These are phyloP conservation scores for Ectobius pallidus DNA, from an alignment of 2,888 invertebrate genomes.

Conservation along the genomic window DNA sequence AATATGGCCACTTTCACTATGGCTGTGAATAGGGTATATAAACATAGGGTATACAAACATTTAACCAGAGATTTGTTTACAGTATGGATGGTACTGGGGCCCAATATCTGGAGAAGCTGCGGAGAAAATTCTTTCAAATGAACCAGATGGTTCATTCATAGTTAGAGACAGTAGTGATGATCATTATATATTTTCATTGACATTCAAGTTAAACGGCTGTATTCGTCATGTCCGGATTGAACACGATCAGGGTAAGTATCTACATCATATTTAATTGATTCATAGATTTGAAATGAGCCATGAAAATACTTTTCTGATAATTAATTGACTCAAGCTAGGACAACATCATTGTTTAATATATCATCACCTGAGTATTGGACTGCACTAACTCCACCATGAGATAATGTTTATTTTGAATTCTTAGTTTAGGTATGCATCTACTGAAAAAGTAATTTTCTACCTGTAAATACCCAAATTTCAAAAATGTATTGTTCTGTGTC, in stretches of 20 bases:
- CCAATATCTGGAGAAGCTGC: constrained; percentile 90
- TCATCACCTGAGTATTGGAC: too few species aligned
- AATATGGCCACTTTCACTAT: too few species aligned
- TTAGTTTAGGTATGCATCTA: too few species aligned
- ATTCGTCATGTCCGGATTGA: constrained; percentile 92
- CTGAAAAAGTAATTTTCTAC: too few species aligned
- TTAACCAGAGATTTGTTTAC: too few species aligned
- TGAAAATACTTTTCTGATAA: not conserved
- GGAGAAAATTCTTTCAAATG: constrained; percentile 87
- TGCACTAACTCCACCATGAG: too few species aligned
- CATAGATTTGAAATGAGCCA: not conserved
- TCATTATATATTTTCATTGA: constrained; percentile 92
- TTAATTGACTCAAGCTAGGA: not conserved
- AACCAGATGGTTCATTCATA: constrained; percentile 93
- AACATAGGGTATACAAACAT: too few species aligned
- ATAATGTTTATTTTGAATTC: too few species aligned
- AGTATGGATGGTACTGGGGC: constrained; percentile 98
- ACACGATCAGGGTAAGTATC: constrained; percentile 85
- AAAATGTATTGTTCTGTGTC: too few species aligned
- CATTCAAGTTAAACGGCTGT: constrained; percentile 88
- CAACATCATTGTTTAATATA: not conserved
- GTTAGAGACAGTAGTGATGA: constrained; percentile 94
- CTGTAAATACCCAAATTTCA: too few species aligned
- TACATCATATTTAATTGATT: not conserved
- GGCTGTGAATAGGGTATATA: too few species aligned